Conservation (phyloP, 2,888 invertebrate genomes). For the Hyles lineata region DNA sequence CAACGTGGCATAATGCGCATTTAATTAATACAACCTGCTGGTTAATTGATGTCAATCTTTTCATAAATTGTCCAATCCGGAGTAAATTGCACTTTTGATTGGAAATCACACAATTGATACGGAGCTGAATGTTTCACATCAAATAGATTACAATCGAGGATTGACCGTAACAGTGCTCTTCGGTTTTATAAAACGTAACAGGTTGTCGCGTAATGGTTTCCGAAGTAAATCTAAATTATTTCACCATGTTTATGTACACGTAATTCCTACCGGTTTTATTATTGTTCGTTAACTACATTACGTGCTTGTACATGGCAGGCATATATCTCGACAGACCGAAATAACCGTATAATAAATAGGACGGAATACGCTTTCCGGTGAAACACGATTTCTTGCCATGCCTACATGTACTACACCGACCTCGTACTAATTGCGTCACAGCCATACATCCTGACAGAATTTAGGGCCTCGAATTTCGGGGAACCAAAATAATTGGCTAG, state of each 20-base stretch:
- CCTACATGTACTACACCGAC: not conserved
- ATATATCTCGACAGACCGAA: not conserved
- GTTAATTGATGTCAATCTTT: too few species aligned
- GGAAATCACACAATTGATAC: too few species aligned
- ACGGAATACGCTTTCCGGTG: not conserved
- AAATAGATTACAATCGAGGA: too few species aligned
- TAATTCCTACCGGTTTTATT: not conserved
- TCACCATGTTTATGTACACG: not conserved
- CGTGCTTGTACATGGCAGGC: not conserved
- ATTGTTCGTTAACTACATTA: slow-evolving; percentile 8
- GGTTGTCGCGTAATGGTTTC: not conserved
- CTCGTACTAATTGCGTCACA: not conserved
- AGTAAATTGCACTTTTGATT: too few species aligned
- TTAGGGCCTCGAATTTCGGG: not conserved
- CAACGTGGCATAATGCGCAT: too few species aligned
- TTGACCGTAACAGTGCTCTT: too few species aligned
- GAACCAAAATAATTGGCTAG: not conserved
- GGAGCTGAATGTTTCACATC: too few species aligned
- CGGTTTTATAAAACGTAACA: too few species aligned
- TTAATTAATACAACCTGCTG: too few species aligned
- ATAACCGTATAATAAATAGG: not conserved
- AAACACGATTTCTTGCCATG: not conserved
- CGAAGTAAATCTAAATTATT: too few species aligned
- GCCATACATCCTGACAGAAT: not conserved
- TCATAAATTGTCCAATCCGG: too few species aligned